Percentiles rank a stretch among this genome's conserved stretches.
Evolutionary conservation across 2,797 vertebrate genomes (phyloP).

Genomic region (Rallus crepitans): DNA sequence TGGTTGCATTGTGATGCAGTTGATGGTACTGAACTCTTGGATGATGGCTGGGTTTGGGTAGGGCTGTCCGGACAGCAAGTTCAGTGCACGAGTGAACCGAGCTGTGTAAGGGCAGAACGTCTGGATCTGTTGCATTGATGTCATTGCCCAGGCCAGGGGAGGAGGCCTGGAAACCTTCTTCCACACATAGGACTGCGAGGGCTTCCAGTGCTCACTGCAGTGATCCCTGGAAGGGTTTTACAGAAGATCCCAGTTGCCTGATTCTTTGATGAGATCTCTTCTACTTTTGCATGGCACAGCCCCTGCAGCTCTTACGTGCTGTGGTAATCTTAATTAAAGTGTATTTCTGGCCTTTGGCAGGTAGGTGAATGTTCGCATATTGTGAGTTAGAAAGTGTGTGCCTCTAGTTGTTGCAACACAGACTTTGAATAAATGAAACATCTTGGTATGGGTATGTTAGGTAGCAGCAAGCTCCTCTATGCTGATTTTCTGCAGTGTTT

Average conservation of each 20-base stretch:
- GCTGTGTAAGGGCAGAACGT: not conserved
- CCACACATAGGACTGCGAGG: not conserved
- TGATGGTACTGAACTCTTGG: not conserved
- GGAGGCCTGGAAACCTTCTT: not conserved
- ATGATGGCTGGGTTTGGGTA: not conserved
- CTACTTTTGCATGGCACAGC: not conserved
- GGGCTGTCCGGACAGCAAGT: not conserved
- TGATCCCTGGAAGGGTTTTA: not conserved
- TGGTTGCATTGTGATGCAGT: constrained; percentile 10
- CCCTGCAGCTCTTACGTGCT: not conserved
- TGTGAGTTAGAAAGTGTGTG: not conserved
- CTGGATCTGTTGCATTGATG: not conserved
- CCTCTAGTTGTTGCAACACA: not conserved
- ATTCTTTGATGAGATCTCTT: not conserved
- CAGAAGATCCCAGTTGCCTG: not conserved
- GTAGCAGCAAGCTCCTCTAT: not conserved
- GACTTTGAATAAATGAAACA: not conserved
- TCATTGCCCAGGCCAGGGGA: not conserved
- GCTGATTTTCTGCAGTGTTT: not conserved
- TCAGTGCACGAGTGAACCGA: not conserved
- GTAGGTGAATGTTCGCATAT: not conserved
- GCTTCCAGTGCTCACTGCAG: not conserved
- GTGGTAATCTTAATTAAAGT: not conserved
- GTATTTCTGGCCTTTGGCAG: not conserved
- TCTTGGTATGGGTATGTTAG: not conserved